Evolutionary conservation across 1,140 invertebrate genomes (phyloP).

Genomic region (Temnothorax nylanderi): DNA sequence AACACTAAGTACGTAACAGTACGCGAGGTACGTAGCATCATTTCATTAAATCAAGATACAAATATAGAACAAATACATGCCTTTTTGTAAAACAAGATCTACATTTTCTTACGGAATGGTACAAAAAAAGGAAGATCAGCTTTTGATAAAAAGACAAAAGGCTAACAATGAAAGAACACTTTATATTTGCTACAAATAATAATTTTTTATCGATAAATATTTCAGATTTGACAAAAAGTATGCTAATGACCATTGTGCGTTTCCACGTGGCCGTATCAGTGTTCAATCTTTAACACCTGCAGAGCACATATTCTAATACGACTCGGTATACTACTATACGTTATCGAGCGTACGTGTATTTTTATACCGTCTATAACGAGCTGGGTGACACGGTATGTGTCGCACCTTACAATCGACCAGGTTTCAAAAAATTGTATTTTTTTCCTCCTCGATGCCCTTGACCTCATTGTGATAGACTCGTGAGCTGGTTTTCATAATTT

Average conservation of each 20-base stretch:
- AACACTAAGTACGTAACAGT: neutral
- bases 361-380: constrained; percentile 22
- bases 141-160: neutral
- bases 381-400: neutral
- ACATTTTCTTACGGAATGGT: neutral
- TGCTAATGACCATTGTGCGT: neutral
- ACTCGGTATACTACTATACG: too few relatives aligned
- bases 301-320: neutral
- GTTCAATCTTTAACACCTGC: neutral
- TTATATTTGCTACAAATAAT: neutral
- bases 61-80: neutral
- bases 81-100: neutral
- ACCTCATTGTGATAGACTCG: neutral
- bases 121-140: neutral
- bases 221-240: neutral
- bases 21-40: neutral
- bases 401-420: neutral
- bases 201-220: neutral
- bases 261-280: neutral
- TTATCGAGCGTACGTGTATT: constrained; percentile 29
- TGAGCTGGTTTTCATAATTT: too few relatives aligned
- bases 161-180: neutral
- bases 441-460: neutral
- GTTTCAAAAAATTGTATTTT: constrained; percentile 29
- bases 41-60: neutral